Evolutionary conservation across 2,888 invertebrate genomes (phyloP).

Genomic region (Desoria tigrina): DNA sequence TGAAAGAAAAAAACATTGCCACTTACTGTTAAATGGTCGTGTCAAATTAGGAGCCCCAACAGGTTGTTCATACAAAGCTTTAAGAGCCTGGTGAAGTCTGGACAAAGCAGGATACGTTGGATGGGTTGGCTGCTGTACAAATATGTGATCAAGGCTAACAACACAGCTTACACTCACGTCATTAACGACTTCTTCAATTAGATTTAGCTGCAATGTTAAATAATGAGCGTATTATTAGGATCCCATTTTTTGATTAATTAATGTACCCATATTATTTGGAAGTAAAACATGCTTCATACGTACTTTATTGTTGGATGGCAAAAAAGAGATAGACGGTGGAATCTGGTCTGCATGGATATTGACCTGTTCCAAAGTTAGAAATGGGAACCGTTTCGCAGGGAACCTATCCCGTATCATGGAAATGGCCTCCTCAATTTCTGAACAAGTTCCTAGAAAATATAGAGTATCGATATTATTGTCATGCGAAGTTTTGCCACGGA

Average conservation of each 20-base stretch:
- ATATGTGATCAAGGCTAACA: constrained; percentile 83
- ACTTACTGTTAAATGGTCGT: constrained; percentile 72
- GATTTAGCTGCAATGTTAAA: constrained; percentile 66
- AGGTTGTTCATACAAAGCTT: constrained; percentile 73
- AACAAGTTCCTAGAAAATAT: constrained; percentile 65
- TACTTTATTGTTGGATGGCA: constrained; percentile 63
- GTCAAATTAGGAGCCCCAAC: constrained; percentile 76
- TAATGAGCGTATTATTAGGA: no score
- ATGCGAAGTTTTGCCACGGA: background rate
- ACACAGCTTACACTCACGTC: constrained; percentile 88
- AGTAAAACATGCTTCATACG: background rate
- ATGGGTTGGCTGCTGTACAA: constrained; percentile 93
- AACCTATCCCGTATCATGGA: constrained; percentile 82
- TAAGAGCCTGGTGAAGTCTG: constrained; percentile 78
- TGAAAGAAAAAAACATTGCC: background rate
- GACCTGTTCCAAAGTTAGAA: constrained; percentile 70
- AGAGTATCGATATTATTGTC: no score
- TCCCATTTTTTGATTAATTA: background rate
- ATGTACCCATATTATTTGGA: background rate
- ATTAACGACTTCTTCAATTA: constrained; percentile 88
- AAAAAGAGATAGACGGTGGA: constrained; percentile 59
- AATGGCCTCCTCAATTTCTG: constrained; percentile 78
- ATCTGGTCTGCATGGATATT: constrained; percentile 51
- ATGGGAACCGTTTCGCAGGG: constrained; percentile 76
- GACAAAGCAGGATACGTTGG: constrained; percentile 85